Percentiles rank a stretch among this genome's conserved stretches.
phyloP scores from a whole-genome alignment of 2,797 vertebrate species.

The Epinephelus awoara region DNA sequence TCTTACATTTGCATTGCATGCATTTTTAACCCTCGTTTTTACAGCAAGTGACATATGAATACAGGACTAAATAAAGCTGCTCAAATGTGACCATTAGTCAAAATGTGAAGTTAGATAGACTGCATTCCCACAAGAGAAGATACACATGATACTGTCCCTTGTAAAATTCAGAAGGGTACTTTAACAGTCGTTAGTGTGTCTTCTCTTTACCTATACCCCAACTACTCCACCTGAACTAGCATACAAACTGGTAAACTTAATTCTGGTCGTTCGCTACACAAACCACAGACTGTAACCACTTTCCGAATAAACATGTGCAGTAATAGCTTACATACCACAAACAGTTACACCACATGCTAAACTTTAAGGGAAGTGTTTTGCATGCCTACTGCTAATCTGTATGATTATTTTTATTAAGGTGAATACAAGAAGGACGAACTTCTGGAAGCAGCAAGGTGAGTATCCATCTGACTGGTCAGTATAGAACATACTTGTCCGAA shows the following conservation, averaged over 20 bases:
- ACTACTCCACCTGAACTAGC: background rate
- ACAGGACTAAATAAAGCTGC: background rate
- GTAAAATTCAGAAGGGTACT: background rate
- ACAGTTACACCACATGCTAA: background rate
- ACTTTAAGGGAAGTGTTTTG: background rate
- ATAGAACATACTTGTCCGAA: background rate
- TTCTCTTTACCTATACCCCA: background rate
- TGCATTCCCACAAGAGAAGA: background rate
- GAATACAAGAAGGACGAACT: constrained; percentile 99
- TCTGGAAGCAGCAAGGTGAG: constrained; percentile 99
- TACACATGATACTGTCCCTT: background rate
- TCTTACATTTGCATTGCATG: background rate
- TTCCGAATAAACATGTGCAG: background rate
- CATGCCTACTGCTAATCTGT: constrained; percentile 72
- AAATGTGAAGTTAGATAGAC: background rate
- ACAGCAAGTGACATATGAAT: background rate
- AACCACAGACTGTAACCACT: background rate
- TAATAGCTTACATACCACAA: background rate
- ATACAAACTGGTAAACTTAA: background rate
- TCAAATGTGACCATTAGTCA: background rate
- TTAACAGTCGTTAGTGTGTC: background rate
- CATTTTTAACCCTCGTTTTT: background rate
- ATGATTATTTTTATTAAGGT: constrained; percentile 92
- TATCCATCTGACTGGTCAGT: constrained; percentile 42
- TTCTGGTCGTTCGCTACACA: background rate